Conservation (phyloP, 2,797 vertebrate species). For the Telmatherina bonti region DNA sequence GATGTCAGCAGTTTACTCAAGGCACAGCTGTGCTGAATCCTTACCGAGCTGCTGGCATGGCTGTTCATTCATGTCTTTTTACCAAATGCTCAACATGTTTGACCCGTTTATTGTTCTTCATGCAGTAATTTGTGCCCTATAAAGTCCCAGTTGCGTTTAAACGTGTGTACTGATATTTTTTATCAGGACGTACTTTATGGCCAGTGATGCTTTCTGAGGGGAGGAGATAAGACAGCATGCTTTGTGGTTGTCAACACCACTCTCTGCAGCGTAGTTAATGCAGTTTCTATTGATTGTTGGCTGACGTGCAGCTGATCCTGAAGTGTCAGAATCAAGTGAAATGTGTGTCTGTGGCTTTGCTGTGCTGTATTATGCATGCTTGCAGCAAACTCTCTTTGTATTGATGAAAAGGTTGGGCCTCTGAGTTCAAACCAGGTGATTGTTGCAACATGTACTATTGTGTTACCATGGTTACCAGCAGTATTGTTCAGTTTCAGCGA, state of each 20-base stretch:
- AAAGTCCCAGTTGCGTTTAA: background rate
- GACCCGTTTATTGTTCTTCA: background rate
- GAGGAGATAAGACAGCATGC: background rate
- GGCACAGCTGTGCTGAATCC: background rate
- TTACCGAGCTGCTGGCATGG: background rate
- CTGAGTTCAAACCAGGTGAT: conserved; percentile 35
- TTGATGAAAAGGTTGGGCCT: conserved; percentile 48
- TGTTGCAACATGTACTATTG: conserved; percentile 39
- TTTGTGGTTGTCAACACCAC: background rate
- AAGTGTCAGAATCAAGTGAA: background rate
- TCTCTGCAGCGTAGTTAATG: background rate
- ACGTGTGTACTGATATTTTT: background rate
- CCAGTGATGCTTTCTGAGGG: background rate
- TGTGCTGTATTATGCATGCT: conserved; percentile 2
- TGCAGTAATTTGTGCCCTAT: background rate
- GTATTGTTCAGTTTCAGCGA: conserved; percentile 36
- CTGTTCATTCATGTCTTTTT: background rate
- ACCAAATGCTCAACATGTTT: background rate
- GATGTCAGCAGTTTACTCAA: background rate
- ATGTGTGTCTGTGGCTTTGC: conserved; percentile 6
- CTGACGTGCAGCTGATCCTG: background rate
- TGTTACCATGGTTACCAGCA: conserved; percentile 38
- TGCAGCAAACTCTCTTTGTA: conserved; percentile 42
- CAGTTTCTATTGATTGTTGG: background rate
- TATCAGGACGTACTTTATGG: background rate